Evolutionary conservation across 2,797 vertebrate genomes (phyloP), one percentile per base, ranked within the genome.

Genomic region (Kryptolebias ocellatus): DNA sequence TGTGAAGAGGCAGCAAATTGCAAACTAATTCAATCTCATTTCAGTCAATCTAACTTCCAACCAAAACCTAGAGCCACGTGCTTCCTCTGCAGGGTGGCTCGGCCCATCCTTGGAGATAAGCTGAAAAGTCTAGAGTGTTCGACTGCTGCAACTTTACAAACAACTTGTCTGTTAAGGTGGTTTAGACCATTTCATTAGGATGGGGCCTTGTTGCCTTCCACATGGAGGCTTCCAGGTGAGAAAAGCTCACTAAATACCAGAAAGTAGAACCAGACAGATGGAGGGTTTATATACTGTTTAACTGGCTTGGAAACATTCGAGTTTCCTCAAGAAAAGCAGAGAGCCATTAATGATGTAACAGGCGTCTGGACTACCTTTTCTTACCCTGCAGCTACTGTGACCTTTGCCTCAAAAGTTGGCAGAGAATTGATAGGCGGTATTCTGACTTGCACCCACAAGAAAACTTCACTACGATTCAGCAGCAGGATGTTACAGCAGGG

Each of bases 11-110:
- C 58, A 53, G 53, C 37, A 62, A 80, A 70, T 67, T 44, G 61
- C 20, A 50, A 60, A 53, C 56, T 60, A 59, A 60, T 60, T 74
- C 50, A 66, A 76, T 70, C 67, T 56, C 8, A 67, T 66, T 67
- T 76, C 29, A 60, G 39, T 24, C 42, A 10, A 53, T 53, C 27
- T 47, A 47, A 62, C 58, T 72, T 64, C 20, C 27, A 53, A 66
- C 14, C 42, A 60, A 47, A 17, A 68, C 15, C 55, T 24, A 17
- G 29, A 67, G 57, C 31, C 24, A 37, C 8, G 4, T 39, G 53
- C 61, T 59, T 42, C 20, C 51, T 55, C 20, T 31, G 24, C 14
- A 63, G 51, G 31, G 34, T 44, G n/a, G 18, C 20, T 29, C 28
- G n/a, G 53, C 51, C 77, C 47, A 64, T 28, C 62, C 31, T 39